Evolutionary conservation across 1,140 invertebrate genomes (phyloP).

Genomic region (Teleogryllus occipitalis): DNA sequence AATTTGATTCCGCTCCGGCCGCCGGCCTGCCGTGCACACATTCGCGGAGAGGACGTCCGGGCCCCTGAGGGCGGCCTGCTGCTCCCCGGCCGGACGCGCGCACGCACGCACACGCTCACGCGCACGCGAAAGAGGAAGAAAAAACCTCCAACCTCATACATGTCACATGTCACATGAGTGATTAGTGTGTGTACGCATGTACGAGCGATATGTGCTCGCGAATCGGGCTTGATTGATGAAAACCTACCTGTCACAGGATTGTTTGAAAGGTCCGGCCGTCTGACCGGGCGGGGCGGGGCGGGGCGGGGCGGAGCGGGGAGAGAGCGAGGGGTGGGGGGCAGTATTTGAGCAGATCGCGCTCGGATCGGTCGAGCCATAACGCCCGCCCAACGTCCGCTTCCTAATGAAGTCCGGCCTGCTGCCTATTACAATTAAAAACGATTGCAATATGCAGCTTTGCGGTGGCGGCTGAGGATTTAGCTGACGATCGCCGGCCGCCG

Average conservation of each 20-base stretch:
- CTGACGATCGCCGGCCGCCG: neutral
- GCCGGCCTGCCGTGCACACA: neutral
- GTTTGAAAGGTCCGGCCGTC: neutral
- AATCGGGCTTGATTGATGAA: neutral
- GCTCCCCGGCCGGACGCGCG: too few relatives aligned
- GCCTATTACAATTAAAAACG: constrained; percentile 5
- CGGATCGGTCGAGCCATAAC: neutral
- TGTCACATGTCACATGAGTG: neutral
- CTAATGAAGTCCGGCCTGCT: neutral
- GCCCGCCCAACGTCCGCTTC: neutral
- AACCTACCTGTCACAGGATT: neutral
- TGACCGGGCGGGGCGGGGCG: neutral
- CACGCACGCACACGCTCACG: too few relatives aligned
- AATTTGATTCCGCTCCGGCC: neutral
- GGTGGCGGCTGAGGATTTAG: neutral
- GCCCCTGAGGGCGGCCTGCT: too few relatives aligned
- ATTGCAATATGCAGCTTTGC: constrained; percentile 4
- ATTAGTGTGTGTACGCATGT: neutral
- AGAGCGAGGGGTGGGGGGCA: neutral
- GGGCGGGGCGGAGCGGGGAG: neutral
- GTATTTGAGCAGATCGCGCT: neutral
- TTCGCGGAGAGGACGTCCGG: neutral
- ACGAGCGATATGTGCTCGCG: neutral
- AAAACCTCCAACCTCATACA: neutral
- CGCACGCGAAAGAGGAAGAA: neutral